phyloP scores from a whole-genome alignment of 92 coral and sea anemone species.

The Bergia sp. region DNA sequence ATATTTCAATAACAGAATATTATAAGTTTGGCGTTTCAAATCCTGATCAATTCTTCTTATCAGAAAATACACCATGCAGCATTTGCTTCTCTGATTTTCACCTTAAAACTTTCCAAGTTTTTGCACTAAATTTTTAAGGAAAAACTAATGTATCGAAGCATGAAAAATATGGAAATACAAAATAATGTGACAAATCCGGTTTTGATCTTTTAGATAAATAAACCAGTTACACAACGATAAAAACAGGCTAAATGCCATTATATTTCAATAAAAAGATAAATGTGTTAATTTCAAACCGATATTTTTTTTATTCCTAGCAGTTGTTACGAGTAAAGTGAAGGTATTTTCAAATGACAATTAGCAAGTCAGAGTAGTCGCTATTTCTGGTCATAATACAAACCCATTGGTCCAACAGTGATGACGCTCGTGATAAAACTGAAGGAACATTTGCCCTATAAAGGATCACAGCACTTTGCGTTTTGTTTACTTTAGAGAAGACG shows the following conservation, averaged over 20 bases:
- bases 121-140: neutral
- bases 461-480: no score
- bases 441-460: no score
- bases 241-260: neutral
- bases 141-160: neutral
- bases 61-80: neutral
- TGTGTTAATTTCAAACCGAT: neutral
- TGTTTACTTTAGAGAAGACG: no score
- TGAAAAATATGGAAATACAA: neutral
- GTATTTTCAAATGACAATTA: neutral
- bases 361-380: neutral
- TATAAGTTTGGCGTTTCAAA: conserved; percentile 1
- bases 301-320: neutral
- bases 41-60: neutral
- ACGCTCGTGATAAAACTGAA: neutral
- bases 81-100: neutral
- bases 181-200: neutral
- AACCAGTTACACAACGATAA: no score
- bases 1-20: neutral
- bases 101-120: neutral
- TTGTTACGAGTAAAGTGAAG: neutral
- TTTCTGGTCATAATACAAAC: neutral
- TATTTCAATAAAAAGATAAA: neutral
- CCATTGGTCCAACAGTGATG: neutral
- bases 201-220: neutral